Base-by-base conservation (phyloP, 2,888 invertebrate species). In the Drosophila antonietae region DNA sequence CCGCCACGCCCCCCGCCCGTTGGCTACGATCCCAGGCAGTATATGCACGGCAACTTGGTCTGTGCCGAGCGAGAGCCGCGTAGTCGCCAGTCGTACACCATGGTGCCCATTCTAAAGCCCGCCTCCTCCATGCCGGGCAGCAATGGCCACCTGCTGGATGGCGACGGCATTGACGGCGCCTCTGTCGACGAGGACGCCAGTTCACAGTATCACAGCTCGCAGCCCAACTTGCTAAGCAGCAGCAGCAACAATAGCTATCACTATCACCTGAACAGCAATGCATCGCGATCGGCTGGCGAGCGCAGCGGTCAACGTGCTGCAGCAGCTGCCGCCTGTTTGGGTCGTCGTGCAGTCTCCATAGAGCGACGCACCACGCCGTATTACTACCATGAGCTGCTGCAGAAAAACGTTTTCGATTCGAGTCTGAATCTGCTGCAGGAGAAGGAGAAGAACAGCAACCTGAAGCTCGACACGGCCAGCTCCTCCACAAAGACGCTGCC, bases 61-160 rank as follows among this genome's bases (percentile, higher is more conserved):
- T 23, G 46, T 4, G 23, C 52, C 12, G 41, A 39, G 14, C 20
- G 37, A 14, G 57, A 67, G 53, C 53, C 78, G 15, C 65, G 65
- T 3, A 78, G 79, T 74, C 78, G 88, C 37, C 86, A 90, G 70
- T 86, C 91, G 44, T 91, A 91, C 91, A 90, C 89, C 60, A 83
- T 91, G 88, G 80, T 91, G 81, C 85, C 92, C 37, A 91, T 92
- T 72, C 82, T 92, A 81, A 92, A 93, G 89, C 91, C 92, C 37
- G 90, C 92, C 58, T 89, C 90, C 52, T 93, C 92, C 58, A 91
- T 93, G 92, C 93, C 93, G 35, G 91, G 89, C 68, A 92, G 93
- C 53, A 67, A 81, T 18, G 68, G 71, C 35, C 83, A 85, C 1
- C 60, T 72, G 61, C 63, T 81, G 33, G 88, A 80, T 23, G 87